Evolutionary conservation across 2,113 vertebrate genomes (phyloP).

Genomic region (Oxygymnocypris stewartii): DNA sequence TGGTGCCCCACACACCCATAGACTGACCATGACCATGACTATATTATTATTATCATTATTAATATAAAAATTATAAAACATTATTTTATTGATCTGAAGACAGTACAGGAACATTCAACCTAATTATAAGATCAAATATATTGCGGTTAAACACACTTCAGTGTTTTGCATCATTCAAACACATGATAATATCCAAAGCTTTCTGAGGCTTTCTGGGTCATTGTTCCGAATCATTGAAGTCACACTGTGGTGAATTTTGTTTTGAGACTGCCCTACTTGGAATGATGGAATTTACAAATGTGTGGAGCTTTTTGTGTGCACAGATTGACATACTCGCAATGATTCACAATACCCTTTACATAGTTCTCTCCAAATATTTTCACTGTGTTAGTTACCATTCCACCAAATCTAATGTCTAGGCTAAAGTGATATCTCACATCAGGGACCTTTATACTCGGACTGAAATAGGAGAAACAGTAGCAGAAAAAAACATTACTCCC

Average conservation of each 20-base stretch:
- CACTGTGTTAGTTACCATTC: not conserved
- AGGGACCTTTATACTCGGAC: conserved; percentile 18
- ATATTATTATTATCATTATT: not conserved
- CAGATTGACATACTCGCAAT: not conserved
- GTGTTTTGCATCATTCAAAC: not conserved
- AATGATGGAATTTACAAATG: not conserved
- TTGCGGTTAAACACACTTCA: not conserved
- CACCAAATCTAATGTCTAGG: conserved; percentile 11
- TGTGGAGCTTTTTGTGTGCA: not conserved
- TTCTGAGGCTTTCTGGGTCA: not conserved
- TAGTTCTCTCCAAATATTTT: not conserved
- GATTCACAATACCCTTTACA: not conserved
- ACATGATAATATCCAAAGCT: not conserved
- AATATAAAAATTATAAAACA: not conserved
- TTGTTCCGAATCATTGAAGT: too few relatives aligned
- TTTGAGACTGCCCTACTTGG: not conserved
- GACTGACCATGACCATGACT: not conserved
- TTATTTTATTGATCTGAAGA: not conserved
- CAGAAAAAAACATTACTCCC: not conserved
- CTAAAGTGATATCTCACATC: not conserved
- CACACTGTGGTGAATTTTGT: not conserved
- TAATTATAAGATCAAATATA: not conserved
- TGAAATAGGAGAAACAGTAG: not conserved
- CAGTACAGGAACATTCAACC: not conserved
- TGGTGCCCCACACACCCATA: not conserved